These are phyloP conservation scores for Drosophila neocordata DNA, from an alignment of 1,140 invertebrate species.

Conservation along the genomic window DNA sequence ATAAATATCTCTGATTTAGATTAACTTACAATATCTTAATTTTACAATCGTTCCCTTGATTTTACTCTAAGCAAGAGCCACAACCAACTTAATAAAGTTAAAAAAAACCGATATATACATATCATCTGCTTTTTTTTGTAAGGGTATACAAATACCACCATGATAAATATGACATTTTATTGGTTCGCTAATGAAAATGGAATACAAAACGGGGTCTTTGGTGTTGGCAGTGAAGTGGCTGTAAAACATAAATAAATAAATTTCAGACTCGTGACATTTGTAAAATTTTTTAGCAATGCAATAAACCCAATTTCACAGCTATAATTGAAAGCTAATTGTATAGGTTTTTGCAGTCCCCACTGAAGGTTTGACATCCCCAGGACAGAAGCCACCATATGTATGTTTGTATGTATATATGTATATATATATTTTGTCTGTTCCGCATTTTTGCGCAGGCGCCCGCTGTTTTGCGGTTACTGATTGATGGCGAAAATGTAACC, in stretches of 20 bases:
- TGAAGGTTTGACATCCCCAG: slow-evolving; percentile 40
- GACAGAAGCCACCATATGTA: slow-evolving; percentile 25
- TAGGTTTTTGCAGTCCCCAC: slow-evolving; percentile 18
- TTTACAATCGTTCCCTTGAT: too few species aligned
- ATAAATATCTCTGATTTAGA: too few species aligned
- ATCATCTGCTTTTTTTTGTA: too few species aligned
- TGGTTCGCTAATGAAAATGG: slow-evolving; percentile 63
- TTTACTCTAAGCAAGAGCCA: too few species aligned
- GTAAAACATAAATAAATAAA: slow-evolving; percentile 79
- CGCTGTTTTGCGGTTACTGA: slow-evolving; percentile 38
- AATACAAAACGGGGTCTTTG: slow-evolving; percentile 48
- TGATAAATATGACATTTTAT: slow-evolving; percentile 32
- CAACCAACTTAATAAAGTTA: too few species aligned
- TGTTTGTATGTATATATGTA: slow-evolving; percentile 13
- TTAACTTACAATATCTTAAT: too few species aligned
- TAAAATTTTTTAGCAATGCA: slow-evolving; percentile 74
- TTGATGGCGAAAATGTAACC: slow-evolving; percentile 75
- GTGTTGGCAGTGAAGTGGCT: slow-evolving; percentile 32
- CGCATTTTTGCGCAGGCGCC: slow-evolving; percentile 62
- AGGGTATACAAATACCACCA: not conserved
- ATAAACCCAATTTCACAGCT: slow-evolving; percentile 76
- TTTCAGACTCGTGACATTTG: slow-evolving; percentile 75
- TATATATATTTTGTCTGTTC: slow-evolving; percentile 53
- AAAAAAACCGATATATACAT: too few species aligned
- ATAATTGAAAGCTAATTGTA: slow-evolving; percentile 71